Conservation (phyloP, 1,140 invertebrate genomes). For the Drosophila lini region DNA sequence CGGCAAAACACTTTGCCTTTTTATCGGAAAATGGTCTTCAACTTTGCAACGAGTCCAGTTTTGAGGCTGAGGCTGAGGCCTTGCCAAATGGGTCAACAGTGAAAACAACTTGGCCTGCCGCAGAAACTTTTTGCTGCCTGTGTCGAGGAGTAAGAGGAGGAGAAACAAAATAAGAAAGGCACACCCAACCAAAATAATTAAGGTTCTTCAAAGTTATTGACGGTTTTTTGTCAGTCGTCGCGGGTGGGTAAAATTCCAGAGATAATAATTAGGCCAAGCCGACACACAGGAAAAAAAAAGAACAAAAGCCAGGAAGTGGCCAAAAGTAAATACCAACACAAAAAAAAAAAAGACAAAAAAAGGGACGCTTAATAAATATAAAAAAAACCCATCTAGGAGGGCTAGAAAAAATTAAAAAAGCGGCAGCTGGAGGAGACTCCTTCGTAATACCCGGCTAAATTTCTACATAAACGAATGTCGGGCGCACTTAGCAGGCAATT, state of each 20-base stretch:
- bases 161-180: conserved; percentile 28
- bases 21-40: conserved; percentile 46
- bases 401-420: conserved; percentile 11
- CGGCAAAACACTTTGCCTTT: conserved; percentile 37
- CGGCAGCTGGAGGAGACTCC: conserved; percentile 6
- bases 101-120: conserved; percentile 28
- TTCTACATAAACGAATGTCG: conserved; percentile 66
- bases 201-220: conserved; percentile 74
- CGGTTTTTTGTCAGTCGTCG: conserved; percentile 34
- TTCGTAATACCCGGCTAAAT: conserved; percentile 60
- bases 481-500: conserved; percentile 81
- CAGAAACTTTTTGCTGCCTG: conserved; percentile 45
- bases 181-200: conserved; percentile 66
- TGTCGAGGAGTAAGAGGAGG: neutral
- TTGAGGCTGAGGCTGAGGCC: conserved; percentile 1
- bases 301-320: conserved; percentile 68
- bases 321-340: conserved; percentile 17
- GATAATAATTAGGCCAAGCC: conserved; percentile 72
- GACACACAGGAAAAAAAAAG: conserved; percentile 16
- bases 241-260: conserved; percentile 38
- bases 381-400: conserved; percentile 45
- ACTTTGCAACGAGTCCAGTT: conserved; percentile 32
- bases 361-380: conserved; percentile 67
- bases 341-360: conserved; percentile 45
- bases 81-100: conserved; percentile 67